A percentile compares a stretch with the other conserved stretches of the same genome.
Evolutionary conservation across 2,113 vertebrate species (phyloP).

Genomic region (Odontophorus gujanensis): DNA sequence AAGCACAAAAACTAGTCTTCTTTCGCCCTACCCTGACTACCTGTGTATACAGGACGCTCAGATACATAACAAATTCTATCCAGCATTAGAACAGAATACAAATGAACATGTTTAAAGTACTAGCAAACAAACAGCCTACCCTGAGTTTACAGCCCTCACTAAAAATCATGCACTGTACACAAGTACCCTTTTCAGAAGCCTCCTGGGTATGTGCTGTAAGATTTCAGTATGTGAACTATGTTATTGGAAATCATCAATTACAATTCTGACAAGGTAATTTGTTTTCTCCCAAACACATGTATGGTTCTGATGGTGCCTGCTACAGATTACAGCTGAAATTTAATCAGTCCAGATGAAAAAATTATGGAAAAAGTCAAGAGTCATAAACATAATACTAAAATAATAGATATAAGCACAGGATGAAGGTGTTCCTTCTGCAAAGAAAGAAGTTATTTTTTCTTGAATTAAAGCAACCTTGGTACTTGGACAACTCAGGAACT

Average conservation of each 20-base stretch:
- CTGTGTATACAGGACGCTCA: neutral
- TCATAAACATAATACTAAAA: neutral
- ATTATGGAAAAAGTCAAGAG: neutral
- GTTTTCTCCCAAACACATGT: neutral
- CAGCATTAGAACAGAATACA: neutral
- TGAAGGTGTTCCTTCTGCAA: neutral
- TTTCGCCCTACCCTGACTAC: neutral
- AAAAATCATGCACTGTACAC: neutral
- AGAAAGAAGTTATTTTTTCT: neutral
- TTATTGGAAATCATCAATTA: neutral
- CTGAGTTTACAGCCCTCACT: neutral
- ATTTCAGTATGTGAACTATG: neutral
- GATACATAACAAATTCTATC: neutral
- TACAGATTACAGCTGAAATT: neutral
- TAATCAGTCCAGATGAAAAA: neutral
- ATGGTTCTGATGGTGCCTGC: neutral
- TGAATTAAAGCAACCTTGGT: neutral
- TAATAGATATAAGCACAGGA: neutral
- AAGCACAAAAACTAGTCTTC: neutral
- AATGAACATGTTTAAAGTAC: neutral
- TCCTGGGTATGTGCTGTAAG: neutral
- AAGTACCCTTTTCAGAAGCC: neutral
- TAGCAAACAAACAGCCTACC: neutral
- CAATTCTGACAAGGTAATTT: neutral
- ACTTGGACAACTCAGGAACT: neutral